Percentiles rank a stretch among this genome's conserved stretches.
phyloP scores from a whole-genome alignment of 2,113 vertebrate genomes.

The Cygnus atratus region DNA sequence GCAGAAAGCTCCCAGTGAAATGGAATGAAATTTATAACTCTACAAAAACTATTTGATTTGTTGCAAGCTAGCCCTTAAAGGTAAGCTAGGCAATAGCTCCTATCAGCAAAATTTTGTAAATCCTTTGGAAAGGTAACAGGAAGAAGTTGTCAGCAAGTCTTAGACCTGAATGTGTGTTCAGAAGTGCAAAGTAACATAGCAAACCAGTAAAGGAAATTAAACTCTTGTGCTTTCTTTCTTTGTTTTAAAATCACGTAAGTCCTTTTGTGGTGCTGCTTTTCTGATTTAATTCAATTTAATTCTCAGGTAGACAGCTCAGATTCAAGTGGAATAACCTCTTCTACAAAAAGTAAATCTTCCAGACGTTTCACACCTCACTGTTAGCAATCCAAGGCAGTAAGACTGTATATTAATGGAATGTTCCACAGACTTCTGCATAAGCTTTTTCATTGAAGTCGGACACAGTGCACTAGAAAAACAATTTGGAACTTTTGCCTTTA shows the following conservation, averaged over 20 bases:
- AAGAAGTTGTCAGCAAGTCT: background rate
- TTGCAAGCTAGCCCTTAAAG: background rate
- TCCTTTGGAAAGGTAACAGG: background rate
- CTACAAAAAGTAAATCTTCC: background rate
- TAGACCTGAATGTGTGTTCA: background rate
- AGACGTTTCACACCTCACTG: background rate
- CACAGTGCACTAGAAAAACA: background rate
- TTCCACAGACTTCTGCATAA: background rate
- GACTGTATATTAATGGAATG: background rate
- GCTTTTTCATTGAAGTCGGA: background rate
- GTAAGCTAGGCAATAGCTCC: background rate
- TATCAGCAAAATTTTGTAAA: background rate
- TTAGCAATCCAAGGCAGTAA: background rate
- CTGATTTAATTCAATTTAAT: background rate
- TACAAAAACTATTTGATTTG: background rate
- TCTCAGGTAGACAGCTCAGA: background rate
- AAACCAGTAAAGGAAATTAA: background rate
- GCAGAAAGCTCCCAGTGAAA: background rate
- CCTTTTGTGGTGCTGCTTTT: background rate
- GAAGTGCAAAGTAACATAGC: background rate
- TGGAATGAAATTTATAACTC: background rate
- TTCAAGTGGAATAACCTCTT: rapidly evolving
- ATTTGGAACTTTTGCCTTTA: background rate
- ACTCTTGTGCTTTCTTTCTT: background rate
- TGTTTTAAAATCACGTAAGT: background rate